phyloP scores from a whole-genome alignment of 2,113 vertebrate genomes.

The Xyrauchen texanus region DNA sequence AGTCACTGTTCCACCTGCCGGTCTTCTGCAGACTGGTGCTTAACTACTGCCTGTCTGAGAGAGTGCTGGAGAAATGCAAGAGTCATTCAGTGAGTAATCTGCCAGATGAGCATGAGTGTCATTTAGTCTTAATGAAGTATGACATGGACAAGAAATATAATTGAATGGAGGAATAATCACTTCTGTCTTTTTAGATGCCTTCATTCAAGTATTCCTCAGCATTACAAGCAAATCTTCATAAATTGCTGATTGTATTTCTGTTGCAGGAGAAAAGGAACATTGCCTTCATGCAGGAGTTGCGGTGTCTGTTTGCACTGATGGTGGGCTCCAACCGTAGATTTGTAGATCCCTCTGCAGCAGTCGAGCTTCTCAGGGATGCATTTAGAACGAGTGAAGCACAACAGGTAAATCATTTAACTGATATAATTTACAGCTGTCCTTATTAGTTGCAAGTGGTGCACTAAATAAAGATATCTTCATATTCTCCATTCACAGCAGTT shows the following conservation, averaged over 20 bases:
- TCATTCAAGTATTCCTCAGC: neutral
- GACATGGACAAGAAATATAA: neutral
- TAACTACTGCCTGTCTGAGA: conserved; percentile 85
- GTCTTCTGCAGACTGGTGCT: conserved; percentile 92
- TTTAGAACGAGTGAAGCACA: conserved; percentile 90
- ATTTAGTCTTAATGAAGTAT: conserved; percentile 1
- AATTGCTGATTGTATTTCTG: neutral
- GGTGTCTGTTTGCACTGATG: conserved; percentile 92
- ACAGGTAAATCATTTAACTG: conserved; percentile 79
- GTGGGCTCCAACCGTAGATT: conserved; percentile 89
- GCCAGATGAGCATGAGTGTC: conserved; percentile 22
- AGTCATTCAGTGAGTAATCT: conserved; percentile 82
- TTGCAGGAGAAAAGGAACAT: conserved; percentile 92
- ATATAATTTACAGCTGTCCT: conserved; percentile 5
- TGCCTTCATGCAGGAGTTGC: conserved; percentile 95
- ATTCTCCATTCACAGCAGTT: conserved; percentile 8
- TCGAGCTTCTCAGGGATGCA: conserved; percentile 88
- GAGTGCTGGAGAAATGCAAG: conserved; percentile 79
- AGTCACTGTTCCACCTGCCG: conserved; percentile 95
- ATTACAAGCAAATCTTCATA: neutral
- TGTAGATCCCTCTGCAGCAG: conserved; percentile 88
- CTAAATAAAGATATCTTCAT: neutral
- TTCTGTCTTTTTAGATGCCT: too few relatives aligned
- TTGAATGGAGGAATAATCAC: neutral
- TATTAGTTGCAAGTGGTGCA: neutral